Percentiles rank a stretch among this genome's conserved stretches.
These are phyloP conservation scores for Nestor notabilis DNA, from an alignment of 2,113 vertebrate species.

Conservation along the genomic window DNA sequence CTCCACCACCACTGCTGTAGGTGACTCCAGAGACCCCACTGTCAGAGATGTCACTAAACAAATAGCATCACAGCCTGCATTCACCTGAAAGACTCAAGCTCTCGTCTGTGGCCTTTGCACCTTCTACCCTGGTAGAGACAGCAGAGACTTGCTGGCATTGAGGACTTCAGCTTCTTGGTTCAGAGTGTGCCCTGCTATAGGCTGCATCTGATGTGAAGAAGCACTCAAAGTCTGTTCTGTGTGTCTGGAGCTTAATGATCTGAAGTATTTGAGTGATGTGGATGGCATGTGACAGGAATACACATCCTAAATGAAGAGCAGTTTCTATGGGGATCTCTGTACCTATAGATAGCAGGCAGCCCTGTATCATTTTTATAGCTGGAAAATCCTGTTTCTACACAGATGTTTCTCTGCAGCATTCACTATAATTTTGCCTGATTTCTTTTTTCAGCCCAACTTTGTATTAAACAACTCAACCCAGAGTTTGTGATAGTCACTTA, in stretches of 20 bases:
- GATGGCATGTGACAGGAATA: neutral
- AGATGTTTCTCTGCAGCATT: neutral
- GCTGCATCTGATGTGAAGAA: neutral
- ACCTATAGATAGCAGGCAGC: neutral
- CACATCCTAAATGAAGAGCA: neutral
- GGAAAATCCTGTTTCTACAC: neutral
- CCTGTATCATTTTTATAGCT: neutral
- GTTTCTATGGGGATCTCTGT: neutral
- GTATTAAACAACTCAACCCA: accelerated
- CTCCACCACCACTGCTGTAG: neutral
- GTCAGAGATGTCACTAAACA: neutral
- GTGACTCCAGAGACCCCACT: neutral
- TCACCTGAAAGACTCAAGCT: neutral
- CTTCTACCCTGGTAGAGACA: neutral
- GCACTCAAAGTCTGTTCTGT: neutral
- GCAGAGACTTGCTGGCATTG: neutral
- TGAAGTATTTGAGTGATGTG: neutral
- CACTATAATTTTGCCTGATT: neutral
- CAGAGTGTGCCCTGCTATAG: neutral
- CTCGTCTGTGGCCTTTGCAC: neutral
- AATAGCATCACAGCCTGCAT: neutral
- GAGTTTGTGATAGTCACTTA: neutral
- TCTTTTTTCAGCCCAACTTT: neutral
- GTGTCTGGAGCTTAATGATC: neutral
- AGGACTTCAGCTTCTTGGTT: neutral